These are phyloP conservation scores for Styela clava DNA, from an alignment of 23 tunicate species.

Conservation along the genomic window DNA sequence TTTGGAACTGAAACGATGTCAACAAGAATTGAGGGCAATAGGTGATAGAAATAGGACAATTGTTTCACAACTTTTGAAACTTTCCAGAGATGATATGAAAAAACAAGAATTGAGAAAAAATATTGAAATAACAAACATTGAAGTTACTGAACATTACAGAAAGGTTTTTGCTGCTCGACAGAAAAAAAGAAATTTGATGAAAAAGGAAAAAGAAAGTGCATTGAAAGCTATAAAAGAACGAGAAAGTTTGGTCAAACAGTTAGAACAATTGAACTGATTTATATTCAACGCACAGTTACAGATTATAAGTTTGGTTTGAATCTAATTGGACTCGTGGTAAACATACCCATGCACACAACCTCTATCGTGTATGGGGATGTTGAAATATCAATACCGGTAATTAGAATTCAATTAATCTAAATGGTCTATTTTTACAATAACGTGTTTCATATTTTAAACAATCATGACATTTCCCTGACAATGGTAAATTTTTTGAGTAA, in stretches of 20 bases:
- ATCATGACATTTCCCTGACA: too few relatives aligned
- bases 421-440: too few relatives aligned
- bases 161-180: slow-evolving; percentile 59
- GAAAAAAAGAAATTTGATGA: slow-evolving; percentile 72
- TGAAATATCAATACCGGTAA: too few relatives aligned
- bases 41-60: slow-evolving; percentile 56
- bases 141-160: slow-evolving; percentile 74
- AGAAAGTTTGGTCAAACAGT: slow-evolving; percentile 60
- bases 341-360: too few relatives aligned
- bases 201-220: slow-evolving; percentile 78
- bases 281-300: too few relatives aligned
- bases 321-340: too few relatives aligned
- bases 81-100: slow-evolving; percentile 59
- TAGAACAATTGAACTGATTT: slow-evolving; percentile 31
- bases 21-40: slow-evolving; percentile 67
- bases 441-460: too few relatives aligned
- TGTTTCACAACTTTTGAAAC: slow-evolving; percentile 52
- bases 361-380: too few relatives aligned
- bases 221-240: slow-evolving; percentile 71
- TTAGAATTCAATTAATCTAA: too few relatives aligned
- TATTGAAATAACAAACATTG: slow-evolving; percentile 58
- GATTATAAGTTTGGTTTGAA: too few relatives aligned
- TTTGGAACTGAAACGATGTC: slow-evolving; percentile 54
- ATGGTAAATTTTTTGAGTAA: too few relatives aligned
- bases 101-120: slow-evolving; percentile 62